A percentile compares a stretch with the other conserved stretches of the same genome.
Evolutionary conservation across 1,140 invertebrate genomes (phyloP).

Genomic region (Stegodyphus dumicola): DNA sequence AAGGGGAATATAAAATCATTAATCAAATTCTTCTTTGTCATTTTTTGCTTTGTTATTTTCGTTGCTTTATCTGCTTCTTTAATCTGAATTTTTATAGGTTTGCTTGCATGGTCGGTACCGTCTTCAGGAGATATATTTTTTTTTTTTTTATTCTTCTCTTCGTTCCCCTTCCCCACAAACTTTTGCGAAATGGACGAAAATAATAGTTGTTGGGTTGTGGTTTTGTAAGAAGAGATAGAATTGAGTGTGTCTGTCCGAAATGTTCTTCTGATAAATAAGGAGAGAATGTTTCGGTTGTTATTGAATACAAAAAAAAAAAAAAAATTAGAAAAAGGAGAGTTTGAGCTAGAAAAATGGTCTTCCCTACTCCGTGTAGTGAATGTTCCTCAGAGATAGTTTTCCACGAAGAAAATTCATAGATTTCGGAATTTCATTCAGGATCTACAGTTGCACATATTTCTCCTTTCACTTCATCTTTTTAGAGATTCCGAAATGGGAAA

Average conservation of each 20-base stretch:
- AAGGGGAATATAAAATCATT: slow-evolving; percentile 61
- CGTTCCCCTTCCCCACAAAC: not conserved
- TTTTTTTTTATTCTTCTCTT: not conserved
- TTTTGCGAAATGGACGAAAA: not conserved
- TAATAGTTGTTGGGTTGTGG: slow-evolving; percentile 18
- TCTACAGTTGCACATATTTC: too few relatives aligned
- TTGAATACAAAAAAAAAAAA: too few relatives aligned
- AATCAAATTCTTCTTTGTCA: slow-evolving; percentile 57
- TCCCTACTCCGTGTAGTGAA: too few relatives aligned
- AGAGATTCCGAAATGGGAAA: too few relatives aligned
- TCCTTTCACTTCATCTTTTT: too few relatives aligned
- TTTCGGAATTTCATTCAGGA: too few relatives aligned
- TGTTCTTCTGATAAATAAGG: not conserved
- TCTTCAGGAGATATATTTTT: not conserved
- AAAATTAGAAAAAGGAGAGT: too few relatives aligned
- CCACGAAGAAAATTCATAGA: too few relatives aligned
- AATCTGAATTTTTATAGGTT: slow-evolving; percentile 60
- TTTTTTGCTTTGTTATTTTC: slow-evolving; percentile 21
- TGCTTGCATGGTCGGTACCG: not conserved
- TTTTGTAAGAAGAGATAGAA: slow-evolving; percentile 3
- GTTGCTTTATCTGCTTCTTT: slow-evolving; percentile 46
- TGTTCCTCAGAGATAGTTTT: too few relatives aligned
- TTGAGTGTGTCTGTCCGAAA: not conserved
- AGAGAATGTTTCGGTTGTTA: not conserved
- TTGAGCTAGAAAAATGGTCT: too few relatives aligned